phyloP scores from a whole-genome alignment of 2,888 invertebrate genomes.

The Drosophila parthenogenetica region DNA sequence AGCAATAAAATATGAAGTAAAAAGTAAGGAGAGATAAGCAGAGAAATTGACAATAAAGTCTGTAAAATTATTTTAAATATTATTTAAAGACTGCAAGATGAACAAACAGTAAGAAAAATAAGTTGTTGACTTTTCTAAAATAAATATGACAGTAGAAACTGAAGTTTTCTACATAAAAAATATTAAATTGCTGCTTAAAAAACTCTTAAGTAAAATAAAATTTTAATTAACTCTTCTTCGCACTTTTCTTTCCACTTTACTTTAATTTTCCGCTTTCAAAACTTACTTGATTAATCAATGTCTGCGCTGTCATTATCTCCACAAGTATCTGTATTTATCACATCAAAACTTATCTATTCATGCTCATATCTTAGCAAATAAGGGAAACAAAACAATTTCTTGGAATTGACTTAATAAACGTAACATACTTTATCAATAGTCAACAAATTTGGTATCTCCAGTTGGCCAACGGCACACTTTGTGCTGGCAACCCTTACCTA shows the following conservation, averaged over 20 bases:
- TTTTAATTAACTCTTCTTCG: background rate
- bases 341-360: constrained; percentile 27
- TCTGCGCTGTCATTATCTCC: constrained; percentile 13
- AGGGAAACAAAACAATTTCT: constrained; percentile 17
- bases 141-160: no score
- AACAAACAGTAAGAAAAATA: no score
- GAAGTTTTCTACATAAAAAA: background rate
- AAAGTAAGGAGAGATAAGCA: background rate
- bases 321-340: constrained; percentile 20
- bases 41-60: background rate
- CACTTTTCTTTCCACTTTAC: background rate
- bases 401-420: constrained; percentile 17
- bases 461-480: background rate
- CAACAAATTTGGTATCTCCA: background rate
- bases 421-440: constrained; percentile 16
- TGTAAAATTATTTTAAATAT: no score
- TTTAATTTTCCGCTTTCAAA: background rate
- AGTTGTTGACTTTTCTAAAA: no score
- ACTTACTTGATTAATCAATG: constrained; percentile 30
- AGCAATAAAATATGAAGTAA: background rate
- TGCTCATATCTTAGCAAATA: constrained; percentile 1
- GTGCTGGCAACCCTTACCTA: constrained; percentile 43
- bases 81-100: no score
- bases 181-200: no score
- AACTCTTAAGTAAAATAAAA: no score